Conservation (phyloP, 2,888 invertebrate genomes). For the Shargacucullia verbasci region DNA sequence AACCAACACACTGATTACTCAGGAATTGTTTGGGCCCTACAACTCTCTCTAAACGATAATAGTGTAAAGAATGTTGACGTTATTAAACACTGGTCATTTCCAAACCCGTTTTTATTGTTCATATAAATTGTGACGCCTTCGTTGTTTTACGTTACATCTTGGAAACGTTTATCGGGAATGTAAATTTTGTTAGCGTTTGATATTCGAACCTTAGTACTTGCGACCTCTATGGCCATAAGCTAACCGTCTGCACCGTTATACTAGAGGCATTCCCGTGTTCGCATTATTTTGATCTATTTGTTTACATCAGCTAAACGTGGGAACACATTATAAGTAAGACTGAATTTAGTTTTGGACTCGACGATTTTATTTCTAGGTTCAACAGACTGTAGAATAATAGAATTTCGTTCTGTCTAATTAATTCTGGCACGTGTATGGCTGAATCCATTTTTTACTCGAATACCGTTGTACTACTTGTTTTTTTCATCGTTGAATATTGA, state of each 20-base stretch:
- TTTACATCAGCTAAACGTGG: conserved; percentile 43
- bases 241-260: conserved; percentile 61
- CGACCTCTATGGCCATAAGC: conserved; percentile 66
- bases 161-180: conserved; percentile 46
- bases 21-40: conserved; percentile 61
- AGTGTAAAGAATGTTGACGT: conserved; percentile 70
- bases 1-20: conserved; percentile 61
- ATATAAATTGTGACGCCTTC: conserved; percentile 51
- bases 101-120: conserved; percentile 58
- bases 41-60: conserved; percentile 64
- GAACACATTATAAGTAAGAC: conserved; percentile 37
- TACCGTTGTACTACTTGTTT: conserved; percentile 34
- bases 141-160: conserved; percentile 47
- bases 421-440: conserved; percentile 26
- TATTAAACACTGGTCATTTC: conserved; percentile 68
- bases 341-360: conserved; percentile 19
- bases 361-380: conserved; percentile 31
- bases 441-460: conserved; percentile 25
- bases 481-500: conserved; percentile 29
- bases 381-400: conserved; percentile 35
- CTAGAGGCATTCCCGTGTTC: conserved; percentile 50
- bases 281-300: conserved; percentile 61
- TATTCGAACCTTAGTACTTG: conserved; percentile 55
- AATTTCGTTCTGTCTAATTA: conserved; percentile 24
- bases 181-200: conserved; percentile 45